Evolutionary conservation across 2,113 vertebrate genomes (phyloP).

Genomic region (Nothoprocta pentlandii): DNA sequence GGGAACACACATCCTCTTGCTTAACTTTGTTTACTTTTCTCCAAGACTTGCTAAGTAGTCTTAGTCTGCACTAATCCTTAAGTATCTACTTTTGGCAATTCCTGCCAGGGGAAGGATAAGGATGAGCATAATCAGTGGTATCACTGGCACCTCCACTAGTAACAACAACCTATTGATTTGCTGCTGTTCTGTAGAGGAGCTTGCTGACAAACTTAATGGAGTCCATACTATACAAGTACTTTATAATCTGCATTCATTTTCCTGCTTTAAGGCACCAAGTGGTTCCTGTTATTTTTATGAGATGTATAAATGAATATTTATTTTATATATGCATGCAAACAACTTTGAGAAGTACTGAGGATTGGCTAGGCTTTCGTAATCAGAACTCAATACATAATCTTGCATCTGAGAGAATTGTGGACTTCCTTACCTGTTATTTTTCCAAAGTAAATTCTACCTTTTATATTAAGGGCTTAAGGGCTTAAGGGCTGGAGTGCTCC

Average conservation of each 20-base stretch:
- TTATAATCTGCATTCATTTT: neutral
- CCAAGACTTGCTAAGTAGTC: neutral
- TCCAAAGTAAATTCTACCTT: neutral
- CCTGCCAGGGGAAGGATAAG: neutral
- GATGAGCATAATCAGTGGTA: neutral
- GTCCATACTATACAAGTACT: neutral
- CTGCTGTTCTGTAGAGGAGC: neutral
- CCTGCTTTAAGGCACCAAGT: neutral
- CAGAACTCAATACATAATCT: neutral
- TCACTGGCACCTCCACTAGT: neutral
- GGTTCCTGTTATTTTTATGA: neutral
- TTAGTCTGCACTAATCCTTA: neutral
- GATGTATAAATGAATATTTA: neutral
- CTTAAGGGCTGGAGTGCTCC: too few relatives aligned
- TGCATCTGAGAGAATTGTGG: neutral
- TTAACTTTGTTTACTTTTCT: slow-evolving; percentile 23
- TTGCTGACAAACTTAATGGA: neutral
- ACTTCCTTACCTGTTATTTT: neutral
- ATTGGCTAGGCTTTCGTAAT: neutral
- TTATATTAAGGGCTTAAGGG: neutral
- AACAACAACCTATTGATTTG: neutral
- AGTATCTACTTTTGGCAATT: neutral
- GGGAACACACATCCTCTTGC: neutral
- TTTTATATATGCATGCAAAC: neutral
- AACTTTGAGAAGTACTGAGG: neutral